These are phyloP conservation scores for Daubentonia madagascariensis DNA, from an alignment of 2,113 vertebrate genomes.

Conservation along the genomic window DNA sequence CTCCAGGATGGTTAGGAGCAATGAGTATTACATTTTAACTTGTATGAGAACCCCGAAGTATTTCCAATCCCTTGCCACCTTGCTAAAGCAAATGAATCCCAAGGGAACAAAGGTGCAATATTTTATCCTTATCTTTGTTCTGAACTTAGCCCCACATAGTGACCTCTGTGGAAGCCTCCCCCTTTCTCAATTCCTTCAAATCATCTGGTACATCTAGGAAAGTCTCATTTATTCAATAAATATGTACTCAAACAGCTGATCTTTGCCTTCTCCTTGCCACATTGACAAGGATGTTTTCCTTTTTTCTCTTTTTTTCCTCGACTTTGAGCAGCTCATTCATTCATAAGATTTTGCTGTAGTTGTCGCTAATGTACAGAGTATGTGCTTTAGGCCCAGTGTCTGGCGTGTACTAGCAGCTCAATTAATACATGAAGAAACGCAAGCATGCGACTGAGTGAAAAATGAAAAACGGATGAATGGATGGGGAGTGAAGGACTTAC, in stretches of 20 bases:
- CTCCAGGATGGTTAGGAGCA: background rate
- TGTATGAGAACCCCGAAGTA: background rate
- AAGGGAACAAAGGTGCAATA: background rate
- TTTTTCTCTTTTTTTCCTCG: background rate
- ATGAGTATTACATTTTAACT: background rate
- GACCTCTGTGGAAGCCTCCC: background rate
- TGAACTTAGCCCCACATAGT: background rate
- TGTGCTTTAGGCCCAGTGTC: background rate
- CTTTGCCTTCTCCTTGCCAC: background rate
- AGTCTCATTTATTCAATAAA: background rate
- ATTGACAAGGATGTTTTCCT: background rate
- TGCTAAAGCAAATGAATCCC: background rate
- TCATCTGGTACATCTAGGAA: background rate
- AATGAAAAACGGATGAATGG: background rate
- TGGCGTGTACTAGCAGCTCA: background rate
- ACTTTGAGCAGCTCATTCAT: background rate
- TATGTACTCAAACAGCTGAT: background rate
- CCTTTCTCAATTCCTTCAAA: background rate
- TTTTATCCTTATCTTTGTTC: constrained; percentile 1
- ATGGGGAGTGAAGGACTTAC: background rate
- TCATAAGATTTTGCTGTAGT: background rate
- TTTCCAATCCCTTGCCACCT: background rate
- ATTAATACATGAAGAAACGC: background rate
- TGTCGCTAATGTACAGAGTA: background rate
- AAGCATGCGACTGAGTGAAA: background rate